Percentiles rank a stretch among this genome's conserved stretches.
phyloP scores from a whole-genome alignment of 2,797 vertebrate genomes.

The Apogon talboti region DNA sequence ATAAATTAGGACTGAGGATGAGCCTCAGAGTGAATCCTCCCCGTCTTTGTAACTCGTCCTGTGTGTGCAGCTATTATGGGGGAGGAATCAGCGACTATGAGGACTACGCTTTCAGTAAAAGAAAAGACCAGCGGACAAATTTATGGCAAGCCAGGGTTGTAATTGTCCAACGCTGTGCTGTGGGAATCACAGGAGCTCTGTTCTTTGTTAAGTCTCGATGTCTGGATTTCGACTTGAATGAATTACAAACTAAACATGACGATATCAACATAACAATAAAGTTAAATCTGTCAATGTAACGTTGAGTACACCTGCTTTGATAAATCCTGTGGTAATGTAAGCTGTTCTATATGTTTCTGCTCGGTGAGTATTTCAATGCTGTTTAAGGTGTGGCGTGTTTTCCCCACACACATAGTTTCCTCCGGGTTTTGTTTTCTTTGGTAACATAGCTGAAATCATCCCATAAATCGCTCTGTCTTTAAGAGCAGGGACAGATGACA shows the following conservation, averaged over 20 bases:
- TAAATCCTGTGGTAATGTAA: neutral
- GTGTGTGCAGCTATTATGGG: conserved; percentile 24
- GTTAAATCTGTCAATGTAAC: neutral
- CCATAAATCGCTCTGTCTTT: too few relatives aligned
- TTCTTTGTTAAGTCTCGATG: neutral
- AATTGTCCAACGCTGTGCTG: conserved; percentile 7
- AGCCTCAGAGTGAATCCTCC: conserved; percentile 33
- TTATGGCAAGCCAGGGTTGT: conserved; percentile 38
- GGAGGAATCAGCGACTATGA: conserved; percentile 18
- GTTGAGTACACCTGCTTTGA: neutral
- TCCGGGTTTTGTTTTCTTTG: too few relatives aligned
- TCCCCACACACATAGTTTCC: too few relatives aligned
- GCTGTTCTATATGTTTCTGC: neutral
- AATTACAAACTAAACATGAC: neutral
- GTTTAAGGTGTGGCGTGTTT: too few relatives aligned
- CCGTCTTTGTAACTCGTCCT: conserved; percentile 11
- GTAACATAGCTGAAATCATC: too few relatives aligned
- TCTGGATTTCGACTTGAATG: neutral
- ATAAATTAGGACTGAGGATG: conserved; percentile 48
- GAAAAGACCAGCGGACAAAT: conserved; percentile 49
- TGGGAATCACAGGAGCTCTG: neutral
- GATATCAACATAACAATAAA: neutral
- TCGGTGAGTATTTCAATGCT: neutral
- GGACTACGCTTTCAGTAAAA: conserved; percentile 41
- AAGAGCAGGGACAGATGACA: too few relatives aligned